Evolutionary conservation across 2,797 vertebrate genomes (phyloP).

Genomic region (Eulemur mongoz): DNA sequence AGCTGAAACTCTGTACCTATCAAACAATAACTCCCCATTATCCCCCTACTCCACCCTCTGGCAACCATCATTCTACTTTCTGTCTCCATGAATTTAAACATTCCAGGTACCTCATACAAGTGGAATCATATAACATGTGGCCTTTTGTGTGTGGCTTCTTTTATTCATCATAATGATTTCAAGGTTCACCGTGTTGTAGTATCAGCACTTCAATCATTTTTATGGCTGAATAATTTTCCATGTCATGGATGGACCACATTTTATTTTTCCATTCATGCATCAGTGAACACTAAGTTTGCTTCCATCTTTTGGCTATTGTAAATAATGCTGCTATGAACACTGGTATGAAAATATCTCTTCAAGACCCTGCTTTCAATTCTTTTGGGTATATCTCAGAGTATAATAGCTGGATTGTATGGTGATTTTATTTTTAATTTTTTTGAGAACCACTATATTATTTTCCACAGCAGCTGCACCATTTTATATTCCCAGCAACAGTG

Average conservation of each 20-base stretch:
- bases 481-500: not conserved
- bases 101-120: not conserved
- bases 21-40: not conserved
- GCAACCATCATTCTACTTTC: not conserved
- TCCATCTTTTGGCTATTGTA: not conserved
- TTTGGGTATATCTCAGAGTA: not conserved
- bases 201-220: not conserved
- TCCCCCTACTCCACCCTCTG: no score
- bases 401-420: not conserved
- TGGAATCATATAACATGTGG: not conserved
- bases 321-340: not conserved
- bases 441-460: not conserved
- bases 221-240: not conserved
- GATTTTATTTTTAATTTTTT: not conserved
- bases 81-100: not conserved
- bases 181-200: not conserved
- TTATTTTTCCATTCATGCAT: not conserved
- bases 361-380: not conserved
- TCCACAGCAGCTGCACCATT: no score
- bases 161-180: not conserved
- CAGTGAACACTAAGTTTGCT: not conserved
- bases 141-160: not conserved
- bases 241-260: not conserved
- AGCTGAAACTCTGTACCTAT: not conserved
- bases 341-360: not conserved